Evolutionary conservation across 2,797 vertebrate species (phyloP), one percentile per base, ranked within the genome.

Genomic region (Kryptolebias ocellatus): DNA sequence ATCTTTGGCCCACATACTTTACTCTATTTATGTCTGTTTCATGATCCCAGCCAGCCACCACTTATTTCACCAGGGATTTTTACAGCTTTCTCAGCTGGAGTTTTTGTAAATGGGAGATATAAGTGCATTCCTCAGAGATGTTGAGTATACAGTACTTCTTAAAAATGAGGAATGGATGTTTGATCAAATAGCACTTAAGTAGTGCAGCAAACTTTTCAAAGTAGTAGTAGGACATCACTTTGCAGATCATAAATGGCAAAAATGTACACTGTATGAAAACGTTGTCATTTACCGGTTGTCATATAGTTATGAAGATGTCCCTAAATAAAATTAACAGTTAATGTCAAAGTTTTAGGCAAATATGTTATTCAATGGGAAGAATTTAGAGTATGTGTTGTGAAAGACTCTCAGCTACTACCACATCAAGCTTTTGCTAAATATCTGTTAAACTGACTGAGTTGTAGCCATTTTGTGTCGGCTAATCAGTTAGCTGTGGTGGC

Each of bases 61-160:
- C 65, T 83, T 68, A 67, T 64, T 83, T 83, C 86, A 87, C 80
- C 70, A 71, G 84, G 85, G 86, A 86, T 61, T 87, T 84, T 78
- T 77, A 53, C 69, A 73, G 70, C 27, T 28, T 39, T 39, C 37
- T 39, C 37, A 39, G 37, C 37, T 39, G 11, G 2, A 39, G 37
- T 10, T 39, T 39, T 12, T 1, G 37, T 39, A 11, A 39, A 39
- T 11, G 37, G 9, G 37, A 39, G 9, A 39, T 39, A 39, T 78
- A 76, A 83, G 73, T 66, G 52, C 70, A 69, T 73, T 72, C 80
- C 78, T 78, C 18, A 15, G 80, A 80, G 80, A 84, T 80, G 71
- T 80, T 88, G 81, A 24, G 86, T 84, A 84, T 39, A 39, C 8
- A 39, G 5, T 85, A 81, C 82, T 82, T 80, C 39, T 73, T 42